Conservation (phyloP, 2,113 vertebrate genomes). For the Ariopsis seemanni region DNA sequence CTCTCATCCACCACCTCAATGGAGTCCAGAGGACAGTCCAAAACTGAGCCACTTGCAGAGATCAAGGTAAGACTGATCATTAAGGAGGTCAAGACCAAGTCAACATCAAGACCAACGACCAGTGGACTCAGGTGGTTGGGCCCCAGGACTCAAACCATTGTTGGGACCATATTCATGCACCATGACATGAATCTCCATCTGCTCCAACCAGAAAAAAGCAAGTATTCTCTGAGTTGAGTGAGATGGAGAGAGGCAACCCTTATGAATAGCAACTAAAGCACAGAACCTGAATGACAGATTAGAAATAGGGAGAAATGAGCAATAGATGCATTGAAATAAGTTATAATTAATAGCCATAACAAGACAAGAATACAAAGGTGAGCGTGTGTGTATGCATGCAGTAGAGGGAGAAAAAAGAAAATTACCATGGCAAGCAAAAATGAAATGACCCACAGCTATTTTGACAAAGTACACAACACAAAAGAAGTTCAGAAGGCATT, state of each 20-base stretch:
- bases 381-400: background rate
- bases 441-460: background rate
- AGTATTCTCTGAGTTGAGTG: background rate
- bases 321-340: background rate
- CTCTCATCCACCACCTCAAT: no score
- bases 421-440: background rate
- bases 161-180: background rate
- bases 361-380: background rate
- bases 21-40: no score
- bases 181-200: background rate
- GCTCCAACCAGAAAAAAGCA: background rate
- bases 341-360: background rate
- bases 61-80: background rate
- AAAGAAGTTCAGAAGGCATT: no score
- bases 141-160: background rate
- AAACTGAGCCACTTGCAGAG: background rate
- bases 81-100: background rate
- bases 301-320: background rate
- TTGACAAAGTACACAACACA: background rate
- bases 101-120: background rate
- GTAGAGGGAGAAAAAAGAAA: background rate
- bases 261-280: background rate
- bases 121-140: background rate
- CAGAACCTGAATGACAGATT: background rate
- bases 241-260: background rate